phyloP scores from a whole-genome alignment of 2,113 vertebrate species.

The Oriolus oriolus region DNA sequence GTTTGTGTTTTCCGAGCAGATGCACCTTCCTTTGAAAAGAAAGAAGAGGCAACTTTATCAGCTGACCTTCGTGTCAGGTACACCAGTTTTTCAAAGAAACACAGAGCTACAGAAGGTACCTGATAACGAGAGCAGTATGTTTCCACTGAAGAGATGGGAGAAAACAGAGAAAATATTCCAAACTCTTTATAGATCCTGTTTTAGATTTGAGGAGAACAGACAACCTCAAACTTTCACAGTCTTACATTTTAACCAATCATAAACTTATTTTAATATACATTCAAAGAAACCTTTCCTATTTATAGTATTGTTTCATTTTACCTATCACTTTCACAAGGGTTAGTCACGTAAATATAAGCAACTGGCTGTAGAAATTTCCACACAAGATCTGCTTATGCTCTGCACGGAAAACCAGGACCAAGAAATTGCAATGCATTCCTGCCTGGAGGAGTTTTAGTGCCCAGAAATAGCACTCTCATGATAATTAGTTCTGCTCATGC shows the following conservation, averaged over 20 bases:
- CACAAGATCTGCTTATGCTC: not conserved
- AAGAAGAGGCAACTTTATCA: not conserved
- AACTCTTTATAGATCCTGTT: not conserved
- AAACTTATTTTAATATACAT: not conserved
- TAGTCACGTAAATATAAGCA: not conserved
- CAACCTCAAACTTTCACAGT: not conserved
- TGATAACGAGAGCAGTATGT: not conserved
- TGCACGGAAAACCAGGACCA: not conserved
- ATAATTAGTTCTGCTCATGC: slow-evolving; percentile 29
- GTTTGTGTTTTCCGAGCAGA: slow-evolving; percentile 95
- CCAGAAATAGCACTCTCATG: not conserved
- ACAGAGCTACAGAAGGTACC: not conserved
- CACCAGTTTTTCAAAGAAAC: fast-evolving
- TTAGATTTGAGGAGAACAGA: not conserved
- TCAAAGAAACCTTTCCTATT: not conserved
- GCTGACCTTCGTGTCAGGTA: not conserved
- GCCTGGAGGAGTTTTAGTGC: not conserved
- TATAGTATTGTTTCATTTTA: not conserved
- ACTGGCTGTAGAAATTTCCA: not conserved
- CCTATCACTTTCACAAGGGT: not conserved
- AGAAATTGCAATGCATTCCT: not conserved
- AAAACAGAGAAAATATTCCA: not conserved
- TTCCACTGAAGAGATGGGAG: not conserved
- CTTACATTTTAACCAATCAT: not conserved
- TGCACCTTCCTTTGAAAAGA: slow-evolving; percentile 88